Evolutionary conservation across 2,888 invertebrate genomes (phyloP).

Genomic region (Vanessa cardui): DNA sequence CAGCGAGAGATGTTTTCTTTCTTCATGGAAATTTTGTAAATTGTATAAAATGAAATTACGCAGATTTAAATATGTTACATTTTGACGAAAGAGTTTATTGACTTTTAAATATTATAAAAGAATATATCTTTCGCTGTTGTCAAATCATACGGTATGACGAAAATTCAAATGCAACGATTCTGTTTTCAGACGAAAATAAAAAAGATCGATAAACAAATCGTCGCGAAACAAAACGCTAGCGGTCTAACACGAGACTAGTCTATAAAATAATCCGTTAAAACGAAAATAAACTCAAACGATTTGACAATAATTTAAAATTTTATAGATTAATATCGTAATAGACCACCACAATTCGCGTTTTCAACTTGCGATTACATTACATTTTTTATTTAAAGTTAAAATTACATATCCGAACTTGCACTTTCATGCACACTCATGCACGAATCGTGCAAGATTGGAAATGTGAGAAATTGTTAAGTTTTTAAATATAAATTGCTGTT

Average conservation of each 20-base stretch:
- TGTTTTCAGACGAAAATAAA: slow-evolving; percentile 12
- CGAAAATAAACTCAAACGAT: slow-evolving; percentile 7
- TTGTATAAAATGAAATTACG: slow-evolving; percentile 1
- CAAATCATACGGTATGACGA: slow-evolving; percentile 13
- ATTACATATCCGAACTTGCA: slow-evolving; percentile 34
- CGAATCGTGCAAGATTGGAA: slow-evolving; percentile 33
- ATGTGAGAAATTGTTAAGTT: slow-evolving; percentile 69
- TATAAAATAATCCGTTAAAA: slow-evolving; percentile 17
- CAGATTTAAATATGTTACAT: slow-evolving; percentile 19
- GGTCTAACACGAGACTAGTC: slow-evolving; percentile 14
- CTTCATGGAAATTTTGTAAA: slow-evolving; percentile 1
- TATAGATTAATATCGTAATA: slow-evolving; percentile 18
- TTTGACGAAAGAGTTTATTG: slow-evolving; percentile 44
- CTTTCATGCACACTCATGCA: slow-evolving; percentile 36
- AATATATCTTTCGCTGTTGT: slow-evolving; percentile 18
- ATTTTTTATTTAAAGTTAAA: slow-evolving; percentile 72
- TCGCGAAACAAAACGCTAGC: slow-evolving; percentile 1
- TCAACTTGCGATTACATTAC: slow-evolving; percentile 76
- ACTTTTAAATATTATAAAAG: slow-evolving; percentile 32
- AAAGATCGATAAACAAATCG: slow-evolving; percentile 19
- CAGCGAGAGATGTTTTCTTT: slow-evolving; percentile 9
- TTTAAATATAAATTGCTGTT: slow-evolving; percentile 77
- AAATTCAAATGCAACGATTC: slow-evolving; percentile 16
- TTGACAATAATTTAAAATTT: slow-evolving; percentile 28
- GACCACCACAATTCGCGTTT: slow-evolving; percentile 31